These are phyloP conservation scores for Dolichomitus sp. DNA, from an alignment of 2,888 invertebrate species.

Conservation along the genomic window DNA sequence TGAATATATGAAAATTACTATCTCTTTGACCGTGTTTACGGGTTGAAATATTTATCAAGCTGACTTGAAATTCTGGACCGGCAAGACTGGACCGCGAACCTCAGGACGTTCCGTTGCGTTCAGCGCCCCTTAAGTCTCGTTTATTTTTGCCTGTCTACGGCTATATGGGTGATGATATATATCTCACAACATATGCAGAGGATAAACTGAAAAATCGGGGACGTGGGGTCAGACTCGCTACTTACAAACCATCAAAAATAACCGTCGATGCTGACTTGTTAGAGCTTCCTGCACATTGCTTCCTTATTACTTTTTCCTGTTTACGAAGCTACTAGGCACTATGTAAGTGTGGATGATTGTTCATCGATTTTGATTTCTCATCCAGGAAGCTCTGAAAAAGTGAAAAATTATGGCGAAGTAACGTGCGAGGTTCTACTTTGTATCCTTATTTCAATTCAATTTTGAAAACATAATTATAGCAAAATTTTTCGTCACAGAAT, in stretches of 20 bases:
- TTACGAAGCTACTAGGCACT: too few species aligned
- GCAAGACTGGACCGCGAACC: background rate
- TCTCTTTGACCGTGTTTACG: background rate
- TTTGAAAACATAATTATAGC: too few species aligned
- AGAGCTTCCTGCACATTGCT: too few species aligned
- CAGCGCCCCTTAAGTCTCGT: background rate
- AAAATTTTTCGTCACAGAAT: too few species aligned
- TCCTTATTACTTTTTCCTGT: too few species aligned
- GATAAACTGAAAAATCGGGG: background rate
- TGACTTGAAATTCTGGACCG: background rate
- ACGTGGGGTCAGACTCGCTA: background rate
- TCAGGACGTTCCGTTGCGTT: background rate
- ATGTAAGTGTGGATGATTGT: too few species aligned
- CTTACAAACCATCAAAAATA: background rate
- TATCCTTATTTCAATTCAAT: too few species aligned
- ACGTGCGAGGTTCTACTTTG: too few species aligned
- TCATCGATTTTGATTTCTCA: too few species aligned
- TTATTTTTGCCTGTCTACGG: background rate
- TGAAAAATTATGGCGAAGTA: too few species aligned
- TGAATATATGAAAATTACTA: slow-evolving; percentile 16
- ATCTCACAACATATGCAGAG: background rate
- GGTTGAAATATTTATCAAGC: background rate
- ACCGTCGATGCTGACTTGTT: too few species aligned
- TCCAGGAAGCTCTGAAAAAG: too few species aligned
- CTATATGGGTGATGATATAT: background rate